Conservation (phyloP, 1,140 invertebrate species). For the Trigoniulus corallinus region DNA sequence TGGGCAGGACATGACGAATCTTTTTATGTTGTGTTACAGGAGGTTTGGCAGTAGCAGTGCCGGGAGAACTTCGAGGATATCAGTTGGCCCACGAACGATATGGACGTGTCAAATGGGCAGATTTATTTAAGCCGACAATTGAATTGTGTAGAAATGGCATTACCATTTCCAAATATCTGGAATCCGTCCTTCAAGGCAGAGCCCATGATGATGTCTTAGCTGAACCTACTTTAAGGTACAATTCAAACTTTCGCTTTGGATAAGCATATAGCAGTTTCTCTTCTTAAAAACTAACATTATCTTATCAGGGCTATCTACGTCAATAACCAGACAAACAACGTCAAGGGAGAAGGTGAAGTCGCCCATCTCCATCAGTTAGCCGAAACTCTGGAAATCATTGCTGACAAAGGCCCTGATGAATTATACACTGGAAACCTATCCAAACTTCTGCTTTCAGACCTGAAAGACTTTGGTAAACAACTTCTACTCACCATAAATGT, state of each 20-base stretch:
- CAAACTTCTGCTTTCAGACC: neutral
- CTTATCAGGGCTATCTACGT: neutral
- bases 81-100: constrained; percentile 20
- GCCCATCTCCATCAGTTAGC: constrained; percentile 16
- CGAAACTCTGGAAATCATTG: constrained; percentile 23
- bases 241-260: too few species aligned
- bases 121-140: constrained; percentile 20
- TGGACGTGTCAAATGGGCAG: constrained; percentile 25
- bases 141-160: constrained; percentile 14
- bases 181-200: constrained; percentile 5
- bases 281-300: too few species aligned
- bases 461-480: neutral
- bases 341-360: neutral
- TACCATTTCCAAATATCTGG: constrained; percentile 12
- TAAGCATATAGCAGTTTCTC: too few species aligned
- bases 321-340: neutral
- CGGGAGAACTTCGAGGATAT: constrained; percentile 26
- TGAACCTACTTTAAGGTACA: constrained; percentile 8
- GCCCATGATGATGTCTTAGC: constrained; percentile 1
- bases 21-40: constrained; percentile 2
- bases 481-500: neutral
- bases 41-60: constrained; percentile 21
- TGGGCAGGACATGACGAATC: neutral
- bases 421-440: constrained; percentile 10
- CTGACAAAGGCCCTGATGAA: constrained; percentile 16